Base-by-base conservation (phyloP, 2,888 invertebrate genomes). In the Biston stratarius region DNA sequence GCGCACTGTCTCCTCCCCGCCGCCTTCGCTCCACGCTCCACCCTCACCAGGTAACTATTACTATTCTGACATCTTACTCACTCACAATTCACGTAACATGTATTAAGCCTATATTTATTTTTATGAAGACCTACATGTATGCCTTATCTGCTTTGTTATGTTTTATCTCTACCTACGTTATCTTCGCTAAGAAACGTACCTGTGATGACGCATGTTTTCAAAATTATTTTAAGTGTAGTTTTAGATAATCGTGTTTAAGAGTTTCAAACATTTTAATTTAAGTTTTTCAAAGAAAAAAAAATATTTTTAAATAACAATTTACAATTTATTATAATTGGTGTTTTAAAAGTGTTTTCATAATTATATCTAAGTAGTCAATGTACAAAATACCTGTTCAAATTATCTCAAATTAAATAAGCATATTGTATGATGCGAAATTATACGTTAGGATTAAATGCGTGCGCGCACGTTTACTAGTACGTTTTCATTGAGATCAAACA, bases 11-110 rank as follows among this genome's bases (percentile, higher is more conserved):
- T 79, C 86, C 14, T 85, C 91, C 38, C 86, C 90, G 48, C 85
- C 88, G 59, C 76, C 79, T 24, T 83, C 85, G 59, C 79, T 79
- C 63, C 85, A 83, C 69, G 78, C 86, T 80, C 84, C 87, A 74
- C 88, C 89, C 66, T 84, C 89, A 75, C 90, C 91, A 76, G 88
- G 93, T 93, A 85, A 81, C 89, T 44, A 34, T 5, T 14, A 38
- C 9, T 8, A 38, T 34, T n/a, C 10, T 10, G 3, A 45, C n/a
- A 34, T 14, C 15, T 59, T 7, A 40, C 33, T 33, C 33, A 9
- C 14, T n/a, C 49, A n/a, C 3, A 45, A 48, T 67, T 51, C 44
- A 44, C 38, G 15, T 64, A 64, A 58, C 61, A 49, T 57, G 49
- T 57, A 56, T 63, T 64, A 71, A 71, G 70, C 59, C 61, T 61